These are phyloP conservation scores for Dugesia japonica DNA, from an alignment of 2,888 invertebrate species.

Conservation along the genomic window DNA sequence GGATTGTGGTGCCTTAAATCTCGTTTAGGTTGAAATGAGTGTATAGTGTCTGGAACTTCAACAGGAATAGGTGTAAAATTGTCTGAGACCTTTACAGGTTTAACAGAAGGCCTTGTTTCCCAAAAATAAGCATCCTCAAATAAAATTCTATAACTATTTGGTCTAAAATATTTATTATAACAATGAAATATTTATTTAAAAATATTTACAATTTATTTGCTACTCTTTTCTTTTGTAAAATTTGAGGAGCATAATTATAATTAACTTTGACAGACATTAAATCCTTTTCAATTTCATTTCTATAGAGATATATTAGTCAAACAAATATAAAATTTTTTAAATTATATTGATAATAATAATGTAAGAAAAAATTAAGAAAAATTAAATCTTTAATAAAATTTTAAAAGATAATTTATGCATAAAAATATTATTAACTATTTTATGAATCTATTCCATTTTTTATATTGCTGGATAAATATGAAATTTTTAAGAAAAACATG, in stretches of 20 bases:
- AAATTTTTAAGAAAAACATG: too few relatives aligned
- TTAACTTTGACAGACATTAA: not conserved
- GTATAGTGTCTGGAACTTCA: not conserved
- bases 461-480: too few relatives aligned
- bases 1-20: conserved; percentile 38
- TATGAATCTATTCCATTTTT: too few relatives aligned
- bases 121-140: conserved; percentile 39
- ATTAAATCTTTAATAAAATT: too few relatives aligned
- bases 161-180: too few relatives aligned
- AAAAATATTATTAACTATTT: too few relatives aligned
- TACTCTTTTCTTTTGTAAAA: conserved; percentile 3
- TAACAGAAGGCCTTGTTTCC: not conserved
- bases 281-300: not conserved
- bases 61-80: conserved; percentile 25
- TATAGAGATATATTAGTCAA: not conserved
- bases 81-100: not conserved
- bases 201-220: not conserved
- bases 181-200: not conserved
- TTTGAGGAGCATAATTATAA: conserved; percentile 5
- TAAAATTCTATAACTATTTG: conserved; percentile 43
- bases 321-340: too few relatives aligned
- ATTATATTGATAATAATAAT: too few relatives aligned
- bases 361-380: too few relatives aligned
- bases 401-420: too few relatives aligned
- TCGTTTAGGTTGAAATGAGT: conserved; percentile 21